Evolutionary conservation across 2,797 vertebrate species (phyloP), one percentile per base, ranked within the genome.

Genomic region (Heliangelus exortis): DNA sequence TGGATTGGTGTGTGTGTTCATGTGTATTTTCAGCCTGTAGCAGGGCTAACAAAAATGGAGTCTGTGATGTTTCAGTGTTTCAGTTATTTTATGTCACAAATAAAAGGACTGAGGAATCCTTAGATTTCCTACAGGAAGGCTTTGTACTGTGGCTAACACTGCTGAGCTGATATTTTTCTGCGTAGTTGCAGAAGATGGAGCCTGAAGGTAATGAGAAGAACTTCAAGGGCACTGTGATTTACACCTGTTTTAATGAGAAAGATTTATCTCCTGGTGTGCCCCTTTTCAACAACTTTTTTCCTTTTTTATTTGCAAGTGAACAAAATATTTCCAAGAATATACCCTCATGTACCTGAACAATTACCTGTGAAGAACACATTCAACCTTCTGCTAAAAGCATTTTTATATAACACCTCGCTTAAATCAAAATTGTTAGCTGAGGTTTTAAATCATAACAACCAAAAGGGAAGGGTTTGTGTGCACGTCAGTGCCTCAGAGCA

Each of bases 21-120:
- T 51, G 48, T 61, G 13, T 78, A 75, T 88, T 88, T 89, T 36
- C 65, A 82, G 33, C 47, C 53, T 63, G 8, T 71, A 90, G 77
- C 25, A 28, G 62, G 83, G 54, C 65, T 95, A 90, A 85, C 61
- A 73, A 90, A 97, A 94, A 84, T 21, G 43, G 57, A 34, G 29
- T 79, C 94, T 95, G 11, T 95, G 89, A 96, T 97, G 82, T 79
- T 97, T 77, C 84, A 72, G 36, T 55, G 69, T 95, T 96, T 89
- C 90, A 91, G 73, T 58, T 4, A 0, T 55, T 92, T 72, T 74
- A 69, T 43, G 1, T 91, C 90, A 93, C 39, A 89, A 92, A 92
- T 76, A 53, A 96, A 92, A 92, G 72, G 68, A 9, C 0, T 34
- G 69, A 94, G 90, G 83, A 92, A 81, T 87, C 88, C 95, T 96